Conservation (phyloP, 2,888 invertebrate species). For the Pyrocoelia pectoralis region DNA sequence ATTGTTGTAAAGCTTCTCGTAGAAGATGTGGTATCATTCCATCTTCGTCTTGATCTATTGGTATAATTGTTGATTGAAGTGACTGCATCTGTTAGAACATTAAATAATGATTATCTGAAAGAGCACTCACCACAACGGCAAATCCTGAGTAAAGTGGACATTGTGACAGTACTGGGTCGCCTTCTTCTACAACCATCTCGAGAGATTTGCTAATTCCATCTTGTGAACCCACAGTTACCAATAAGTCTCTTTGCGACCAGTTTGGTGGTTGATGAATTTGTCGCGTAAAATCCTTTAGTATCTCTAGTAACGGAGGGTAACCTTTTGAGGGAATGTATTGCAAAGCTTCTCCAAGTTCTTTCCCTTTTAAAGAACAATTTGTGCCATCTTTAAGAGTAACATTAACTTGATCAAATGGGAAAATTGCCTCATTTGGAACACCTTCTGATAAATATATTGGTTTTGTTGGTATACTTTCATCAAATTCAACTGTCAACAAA, state of each 20-base stretch:
- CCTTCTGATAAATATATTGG: constrained; percentile 74
- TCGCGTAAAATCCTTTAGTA: constrained; percentile 70
- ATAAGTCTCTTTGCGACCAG: constrained; percentile 67
- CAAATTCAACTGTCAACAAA: neutral
- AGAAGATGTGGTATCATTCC: constrained; percentile 73
- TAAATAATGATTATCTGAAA: constrained; percentile 38
- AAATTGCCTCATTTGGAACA: constrained; percentile 76
- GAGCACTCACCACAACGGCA: constrained; percentile 68
- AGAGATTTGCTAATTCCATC: constrained; percentile 79
- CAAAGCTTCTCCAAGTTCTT: constrained; percentile 69
- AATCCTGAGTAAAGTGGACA: constrained; percentile 78
- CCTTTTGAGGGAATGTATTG: constrained; percentile 82
- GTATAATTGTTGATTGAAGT: constrained; percentile 69
- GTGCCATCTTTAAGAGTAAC: constrained; percentile 66
- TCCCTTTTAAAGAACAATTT: constrained; percentile 64
- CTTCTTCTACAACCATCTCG: constrained; percentile 74
- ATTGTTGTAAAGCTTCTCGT: constrained; percentile 64
- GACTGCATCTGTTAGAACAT: constrained; percentile 71
- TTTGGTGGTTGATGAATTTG: constrained; percentile 72
- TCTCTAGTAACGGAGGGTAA: constrained; percentile 65
- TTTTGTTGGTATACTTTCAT: constrained; percentile 60
- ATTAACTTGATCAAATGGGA: constrained; percentile 72
- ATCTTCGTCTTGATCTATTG: constrained; percentile 73
- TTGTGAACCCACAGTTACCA: constrained; percentile 78
- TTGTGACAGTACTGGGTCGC: constrained; percentile 75